These are phyloP conservation scores for Drosophila diplacantha DNA, from an alignment of 2,888 invertebrate species.

Conservation along the genomic window DNA sequence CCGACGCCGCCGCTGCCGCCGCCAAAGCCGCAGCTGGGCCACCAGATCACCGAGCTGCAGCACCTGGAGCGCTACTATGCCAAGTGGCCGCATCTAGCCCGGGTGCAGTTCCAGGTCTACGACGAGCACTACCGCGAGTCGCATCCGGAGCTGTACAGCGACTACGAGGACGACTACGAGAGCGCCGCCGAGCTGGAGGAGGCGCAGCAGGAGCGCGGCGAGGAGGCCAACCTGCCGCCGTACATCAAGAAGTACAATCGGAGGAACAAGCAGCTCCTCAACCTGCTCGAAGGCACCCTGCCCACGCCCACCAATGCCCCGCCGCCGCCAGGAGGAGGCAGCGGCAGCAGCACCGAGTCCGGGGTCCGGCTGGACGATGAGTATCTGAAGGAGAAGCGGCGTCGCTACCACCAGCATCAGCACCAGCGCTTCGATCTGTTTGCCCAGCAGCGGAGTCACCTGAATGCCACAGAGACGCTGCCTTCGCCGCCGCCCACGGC, in stretches of 20 bases:
- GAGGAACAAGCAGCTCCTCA: constrained; percentile 76
- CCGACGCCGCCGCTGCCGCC: constrained; percentile 52
- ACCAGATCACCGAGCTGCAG: constrained; percentile 73
- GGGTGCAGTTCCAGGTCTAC: constrained; percentile 74
- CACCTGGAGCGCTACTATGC: constrained; percentile 75
- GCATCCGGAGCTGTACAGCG: constrained; percentile 63
- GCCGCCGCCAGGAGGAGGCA: background rate
- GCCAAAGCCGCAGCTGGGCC: constrained; percentile 63
- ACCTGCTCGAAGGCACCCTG: constrained; percentile 76
- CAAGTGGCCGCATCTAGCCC: constrained; percentile 77
- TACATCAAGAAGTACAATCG: constrained; percentile 77
- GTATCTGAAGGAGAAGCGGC: constrained; percentile 70
- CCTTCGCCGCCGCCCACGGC: background rate
- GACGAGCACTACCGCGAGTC: constrained; percentile 69
- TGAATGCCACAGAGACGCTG: constrained; percentile 5
- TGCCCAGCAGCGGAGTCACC: constrained; percentile 49
- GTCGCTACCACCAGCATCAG: constrained; percentile 62
- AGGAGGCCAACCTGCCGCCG: constrained; percentile 74
- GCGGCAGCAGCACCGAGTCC: constrained; percentile 7
- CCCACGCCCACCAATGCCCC: constrained; percentile 40
- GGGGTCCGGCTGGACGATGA: constrained; percentile 66
- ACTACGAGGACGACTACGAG: constrained; percentile 69
- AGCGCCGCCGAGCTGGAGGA: constrained; percentile 62
- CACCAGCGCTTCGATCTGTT: constrained; percentile 65
- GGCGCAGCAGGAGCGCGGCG: constrained; percentile 58